phyloP scores from a whole-genome alignment of 2,113 vertebrate genomes.

The Rhinolophus sinicus region DNA sequence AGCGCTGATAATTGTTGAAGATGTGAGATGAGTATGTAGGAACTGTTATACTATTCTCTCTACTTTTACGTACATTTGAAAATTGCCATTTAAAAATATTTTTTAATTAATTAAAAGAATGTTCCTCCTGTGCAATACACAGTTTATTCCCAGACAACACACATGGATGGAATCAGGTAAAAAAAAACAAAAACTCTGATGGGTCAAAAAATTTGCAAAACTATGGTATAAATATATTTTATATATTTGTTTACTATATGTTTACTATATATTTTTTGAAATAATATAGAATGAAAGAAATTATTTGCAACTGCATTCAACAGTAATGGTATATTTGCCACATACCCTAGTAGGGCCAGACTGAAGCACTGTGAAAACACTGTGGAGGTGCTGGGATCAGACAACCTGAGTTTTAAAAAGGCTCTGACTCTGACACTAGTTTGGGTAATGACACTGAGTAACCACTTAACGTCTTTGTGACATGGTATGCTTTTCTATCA shows the following conservation, averaged over 20 bases:
- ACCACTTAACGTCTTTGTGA: not conserved
- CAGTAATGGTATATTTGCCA: not conserved
- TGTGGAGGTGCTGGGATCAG: not conserved
- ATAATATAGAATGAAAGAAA: not conserved
- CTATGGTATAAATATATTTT: not conserved
- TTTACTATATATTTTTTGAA: not conserved
- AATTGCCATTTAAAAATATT: not conserved
- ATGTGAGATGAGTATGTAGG: not conserved
- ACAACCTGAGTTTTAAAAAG: not conserved
- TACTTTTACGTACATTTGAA: not conserved
- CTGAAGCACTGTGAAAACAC: not conserved
- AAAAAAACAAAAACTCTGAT: not conserved
- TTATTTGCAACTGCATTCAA: not conserved
- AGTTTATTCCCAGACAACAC: slow-evolving; percentile 31
- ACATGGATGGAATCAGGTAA: not conserved
- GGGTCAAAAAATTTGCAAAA: slow-evolving; percentile 17
- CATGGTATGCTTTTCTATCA: not conserved
- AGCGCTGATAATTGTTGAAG: not conserved
- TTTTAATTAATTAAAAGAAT: not conserved
- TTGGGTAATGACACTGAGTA: not conserved
- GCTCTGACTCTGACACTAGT: not conserved
- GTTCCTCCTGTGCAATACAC: not conserved
- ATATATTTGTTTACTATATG: too few relatives aligned
- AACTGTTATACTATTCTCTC: not conserved
- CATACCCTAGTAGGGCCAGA: not conserved